A percentile compares a stretch with the other conserved stretches of the same genome.
Conservation (phyloP, 2,113 vertebrate species). For the Glaucidium brasilianum region DNA sequence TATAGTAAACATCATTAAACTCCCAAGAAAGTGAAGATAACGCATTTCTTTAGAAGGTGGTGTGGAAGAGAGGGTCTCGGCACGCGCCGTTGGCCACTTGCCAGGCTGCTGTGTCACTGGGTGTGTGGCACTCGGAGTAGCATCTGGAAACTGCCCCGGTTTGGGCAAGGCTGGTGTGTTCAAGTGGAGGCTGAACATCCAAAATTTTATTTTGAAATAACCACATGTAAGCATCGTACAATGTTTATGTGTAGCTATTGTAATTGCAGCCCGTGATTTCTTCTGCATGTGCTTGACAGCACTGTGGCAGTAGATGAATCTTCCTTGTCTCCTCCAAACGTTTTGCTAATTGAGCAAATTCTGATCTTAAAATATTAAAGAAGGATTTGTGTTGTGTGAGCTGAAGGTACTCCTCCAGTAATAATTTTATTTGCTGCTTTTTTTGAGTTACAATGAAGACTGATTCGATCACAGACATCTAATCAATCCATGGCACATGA, state of each 20-base stretch:
- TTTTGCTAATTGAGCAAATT: not conserved
- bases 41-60: not conserved
- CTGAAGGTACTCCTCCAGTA: not conserved
- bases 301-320: not conserved
- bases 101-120: not conserved
- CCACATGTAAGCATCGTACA: not conserved
- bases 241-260: not conserved
- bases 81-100: accelerated
- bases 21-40: not conserved
- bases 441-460: not conserved
- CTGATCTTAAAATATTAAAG: not conserved
- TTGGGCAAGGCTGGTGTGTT: not conserved
- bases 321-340: not conserved
- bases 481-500: not conserved
- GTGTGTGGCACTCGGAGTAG: accelerated
- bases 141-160: too few species aligned
- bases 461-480: not conserved
- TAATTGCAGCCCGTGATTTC: not conserved
- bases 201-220: not conserved
- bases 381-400: not conserved
- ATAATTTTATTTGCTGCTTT: not conserved
- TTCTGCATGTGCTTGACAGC: not conserved
- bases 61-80: not conserved
- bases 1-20: not conserved
- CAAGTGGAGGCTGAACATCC: too few species aligned